These are phyloP conservation scores for Adela reaumurella DNA, from an alignment of 2,888 invertebrate genomes.

Conservation along the genomic window DNA sequence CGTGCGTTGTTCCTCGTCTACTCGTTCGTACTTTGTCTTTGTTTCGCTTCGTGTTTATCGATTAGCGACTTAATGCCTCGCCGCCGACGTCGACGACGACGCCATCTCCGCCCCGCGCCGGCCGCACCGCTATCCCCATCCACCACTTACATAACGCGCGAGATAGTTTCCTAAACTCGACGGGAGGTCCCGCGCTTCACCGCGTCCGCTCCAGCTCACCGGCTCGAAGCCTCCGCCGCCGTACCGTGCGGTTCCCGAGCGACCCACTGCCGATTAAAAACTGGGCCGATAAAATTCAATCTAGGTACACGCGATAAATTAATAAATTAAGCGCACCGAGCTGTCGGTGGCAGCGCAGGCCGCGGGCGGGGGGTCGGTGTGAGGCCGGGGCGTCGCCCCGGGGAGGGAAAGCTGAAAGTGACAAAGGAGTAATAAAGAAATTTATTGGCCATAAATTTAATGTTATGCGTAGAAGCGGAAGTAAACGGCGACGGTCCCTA, in stretches of 20 bases:
- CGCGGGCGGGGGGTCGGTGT: not conserved
- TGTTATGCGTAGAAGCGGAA: conserved; percentile 2
- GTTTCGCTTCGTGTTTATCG: conserved; percentile 4
- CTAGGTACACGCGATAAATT: not conserved
- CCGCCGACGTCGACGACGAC: too few species aligned
- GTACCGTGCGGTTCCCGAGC: too few species aligned
- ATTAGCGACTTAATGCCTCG: conserved; percentile 4
- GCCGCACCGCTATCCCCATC: too few species aligned
- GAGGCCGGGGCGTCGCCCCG: not conserved
- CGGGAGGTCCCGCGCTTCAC: too few species aligned
- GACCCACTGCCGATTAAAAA: not conserved
- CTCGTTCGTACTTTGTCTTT: not conserved
- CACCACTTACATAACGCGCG: not conserved
- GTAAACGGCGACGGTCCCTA: conserved; percentile 3
- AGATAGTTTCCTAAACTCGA: not conserved
- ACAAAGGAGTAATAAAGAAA: conserved; percentile 6
- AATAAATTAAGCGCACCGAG: not conserved
- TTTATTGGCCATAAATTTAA: conserved; percentile 6
- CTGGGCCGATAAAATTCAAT: not conserved
- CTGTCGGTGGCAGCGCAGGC: not conserved
- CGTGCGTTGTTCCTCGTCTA: not conserved
- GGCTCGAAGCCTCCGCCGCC: too few species aligned
- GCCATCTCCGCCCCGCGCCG: too few species aligned
- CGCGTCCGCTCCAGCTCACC: too few species aligned
- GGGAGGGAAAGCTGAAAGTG: conserved; percentile 1